A percentile compares a stretch with the other conserved stretches of the same genome.
Conservation (phyloP, 2,113 vertebrate genomes). For the Drymodes brunneopygia region DNA sequence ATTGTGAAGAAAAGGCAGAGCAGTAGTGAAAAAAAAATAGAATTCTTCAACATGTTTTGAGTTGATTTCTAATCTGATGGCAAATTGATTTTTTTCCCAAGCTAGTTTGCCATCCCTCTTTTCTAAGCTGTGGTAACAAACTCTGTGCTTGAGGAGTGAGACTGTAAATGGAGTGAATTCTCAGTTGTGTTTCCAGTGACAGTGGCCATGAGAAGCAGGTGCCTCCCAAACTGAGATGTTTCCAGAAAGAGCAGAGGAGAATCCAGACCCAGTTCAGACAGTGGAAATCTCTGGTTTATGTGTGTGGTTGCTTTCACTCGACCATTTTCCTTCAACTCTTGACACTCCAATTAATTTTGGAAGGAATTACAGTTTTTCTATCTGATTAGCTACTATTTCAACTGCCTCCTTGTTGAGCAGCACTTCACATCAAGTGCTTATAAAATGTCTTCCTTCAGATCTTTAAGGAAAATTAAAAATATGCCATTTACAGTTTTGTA, state of each 20-base stretch:
- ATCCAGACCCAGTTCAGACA: not conserved
- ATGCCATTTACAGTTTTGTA: not conserved
- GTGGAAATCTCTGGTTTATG: not conserved
- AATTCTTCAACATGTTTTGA: slow-evolving; percentile 57
- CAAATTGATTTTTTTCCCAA: slow-evolving; percentile 49
- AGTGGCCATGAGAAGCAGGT: not conserved
- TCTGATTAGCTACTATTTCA: not conserved
- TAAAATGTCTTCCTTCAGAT: not conserved
- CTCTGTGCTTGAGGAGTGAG: not conserved
- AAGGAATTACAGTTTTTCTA: not conserved
- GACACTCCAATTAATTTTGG: not conserved
- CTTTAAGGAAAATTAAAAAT: not conserved
- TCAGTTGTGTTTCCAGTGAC: not conserved
- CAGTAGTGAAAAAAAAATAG: slow-evolving; percentile 35
- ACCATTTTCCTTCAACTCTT: not conserved
- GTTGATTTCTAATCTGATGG: slow-evolving; percentile 58
- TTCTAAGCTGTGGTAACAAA: not conserved
- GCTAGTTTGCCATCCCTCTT: not conserved
- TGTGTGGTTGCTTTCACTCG: not conserved
- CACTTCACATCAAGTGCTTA: not conserved
- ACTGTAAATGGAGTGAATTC: not conserved
- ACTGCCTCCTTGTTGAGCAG: not conserved
- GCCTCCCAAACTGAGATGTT: not conserved
- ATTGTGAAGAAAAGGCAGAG: slow-evolving; percentile 65
- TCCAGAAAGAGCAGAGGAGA: not conserved